Evolutionary conservation across 2,888 invertebrate genomes (phyloP).

Genomic region (Patella ulyssiponensis): DNA sequence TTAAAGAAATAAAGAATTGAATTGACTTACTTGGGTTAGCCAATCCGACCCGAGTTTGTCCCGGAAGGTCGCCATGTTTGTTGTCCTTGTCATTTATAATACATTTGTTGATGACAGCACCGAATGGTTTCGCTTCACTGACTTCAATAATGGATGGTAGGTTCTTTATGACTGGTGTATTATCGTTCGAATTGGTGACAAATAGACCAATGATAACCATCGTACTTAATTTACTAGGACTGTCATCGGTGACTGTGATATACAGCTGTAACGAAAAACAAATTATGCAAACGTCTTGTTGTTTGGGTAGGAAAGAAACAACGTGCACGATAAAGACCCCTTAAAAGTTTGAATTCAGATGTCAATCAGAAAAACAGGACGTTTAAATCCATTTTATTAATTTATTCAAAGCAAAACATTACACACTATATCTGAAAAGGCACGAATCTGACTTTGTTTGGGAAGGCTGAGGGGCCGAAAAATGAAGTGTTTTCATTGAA

Average conservation of each 20-base stretch:
- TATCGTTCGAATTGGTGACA: neutral
- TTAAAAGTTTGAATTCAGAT: no score
- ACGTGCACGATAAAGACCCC: no score
- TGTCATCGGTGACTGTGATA: neutral
- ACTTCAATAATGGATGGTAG: neutral
- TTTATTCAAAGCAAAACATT: no score
- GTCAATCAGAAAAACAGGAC: no score
- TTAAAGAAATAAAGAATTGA: no score
- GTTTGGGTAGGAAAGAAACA: no score
- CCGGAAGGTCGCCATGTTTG: neutral
- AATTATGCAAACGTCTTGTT: no score
- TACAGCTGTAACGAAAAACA: neutral
- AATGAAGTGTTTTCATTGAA: no score
- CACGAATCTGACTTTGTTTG: no score
- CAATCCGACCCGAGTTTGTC: constrained; percentile 1
- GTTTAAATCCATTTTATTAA: no score
- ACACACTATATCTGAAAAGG: no score
- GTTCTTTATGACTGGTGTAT: neutral
- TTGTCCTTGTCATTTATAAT: neutral
- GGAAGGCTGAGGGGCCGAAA: no score
- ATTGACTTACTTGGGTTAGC: neutral
- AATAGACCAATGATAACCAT: neutral
- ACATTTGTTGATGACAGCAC: neutral
- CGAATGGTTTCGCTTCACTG: neutral
- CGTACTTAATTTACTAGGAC: neutral